Evolutionary conservation across 2,113 vertebrate genomes (phyloP).

Genomic region (Osmerus mordax): DNA sequence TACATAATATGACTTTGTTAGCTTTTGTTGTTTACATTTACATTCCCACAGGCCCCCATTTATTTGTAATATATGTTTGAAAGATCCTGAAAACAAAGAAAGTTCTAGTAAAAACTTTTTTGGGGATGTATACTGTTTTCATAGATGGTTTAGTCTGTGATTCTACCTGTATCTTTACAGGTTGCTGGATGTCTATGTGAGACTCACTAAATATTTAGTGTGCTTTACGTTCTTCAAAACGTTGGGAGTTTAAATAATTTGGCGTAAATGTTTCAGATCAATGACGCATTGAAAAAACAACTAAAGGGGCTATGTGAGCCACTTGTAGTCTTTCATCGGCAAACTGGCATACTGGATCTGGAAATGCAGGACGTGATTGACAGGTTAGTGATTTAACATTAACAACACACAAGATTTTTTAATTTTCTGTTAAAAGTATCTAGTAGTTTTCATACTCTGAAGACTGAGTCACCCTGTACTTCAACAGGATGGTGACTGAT

Average conservation of each 20-base stretch:
- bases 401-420: neutral
- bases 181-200: too few relatives aligned
- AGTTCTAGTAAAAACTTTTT: too few relatives aligned
- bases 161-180: too few relatives aligned
- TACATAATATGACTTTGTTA: neutral
- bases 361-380: constrained; percentile 58
- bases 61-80: too few relatives aligned
- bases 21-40: too few relatives aligned
- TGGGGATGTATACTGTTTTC: too few relatives aligned
- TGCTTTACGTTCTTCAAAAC: too few relatives aligned
- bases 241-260: too few relatives aligned
- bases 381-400: constrained; percentile 46
- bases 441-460: neutral
- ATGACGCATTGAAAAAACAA: constrained; percentile 55
- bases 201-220: too few relatives aligned
- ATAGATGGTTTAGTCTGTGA: too few relatives aligned
- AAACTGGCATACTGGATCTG: constrained; percentile 54
- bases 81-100: too few relatives aligned
- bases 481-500: constrained; percentile 59
- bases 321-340: constrained; percentile 56
- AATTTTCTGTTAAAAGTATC: neutral
- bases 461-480: neutral
- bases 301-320: constrained; percentile 37
- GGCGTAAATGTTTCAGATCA: constrained; percentile 47
- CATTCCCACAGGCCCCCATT: too few relatives aligned